These are phyloP conservation scores for Lemur catta DNA, from an alignment of 2,797 vertebrate genomes.

Conservation along the genomic window DNA sequence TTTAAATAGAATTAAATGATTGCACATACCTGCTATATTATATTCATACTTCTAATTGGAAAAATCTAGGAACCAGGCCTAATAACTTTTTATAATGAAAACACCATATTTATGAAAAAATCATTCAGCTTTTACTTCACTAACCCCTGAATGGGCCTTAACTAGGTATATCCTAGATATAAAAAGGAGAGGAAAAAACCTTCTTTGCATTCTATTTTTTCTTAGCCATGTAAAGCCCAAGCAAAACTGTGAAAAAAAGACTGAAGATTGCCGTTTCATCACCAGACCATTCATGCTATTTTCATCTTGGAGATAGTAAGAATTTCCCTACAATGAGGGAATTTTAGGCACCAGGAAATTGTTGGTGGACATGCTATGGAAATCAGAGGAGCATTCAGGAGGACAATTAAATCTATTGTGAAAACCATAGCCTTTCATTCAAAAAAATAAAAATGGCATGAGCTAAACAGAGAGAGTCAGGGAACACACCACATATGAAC, in stretches of 20 bases:
- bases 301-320: not conserved
- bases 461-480: not conserved
- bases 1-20: conserved; percentile 40
- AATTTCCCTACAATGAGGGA: not conserved
- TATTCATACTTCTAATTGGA: not conserved
- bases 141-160: not conserved
- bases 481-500: not conserved
- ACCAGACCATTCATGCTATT: not conserved
- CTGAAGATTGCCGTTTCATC: not conserved
- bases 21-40: conserved; percentile 11
- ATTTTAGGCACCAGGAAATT: not conserved
- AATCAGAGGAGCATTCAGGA: not conserved
- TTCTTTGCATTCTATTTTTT: not conserved
- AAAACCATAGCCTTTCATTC: not conserved
- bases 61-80: not conserved
- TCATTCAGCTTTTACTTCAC: not conserved
- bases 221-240: not conserved
- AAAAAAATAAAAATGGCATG: not conserved
- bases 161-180: not conserved
- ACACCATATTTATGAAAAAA: conserved; percentile 12
- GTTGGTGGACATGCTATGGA: not conserved
- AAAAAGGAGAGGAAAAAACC: not conserved
- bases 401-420: not conserved
- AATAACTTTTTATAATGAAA: not conserved
- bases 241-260: not conserved